A percentile compares a stretch with the other conserved stretches of the same genome.
Conservation (phyloP, 2,888 invertebrate genomes). For the Cistogaster globosa region DNA sequence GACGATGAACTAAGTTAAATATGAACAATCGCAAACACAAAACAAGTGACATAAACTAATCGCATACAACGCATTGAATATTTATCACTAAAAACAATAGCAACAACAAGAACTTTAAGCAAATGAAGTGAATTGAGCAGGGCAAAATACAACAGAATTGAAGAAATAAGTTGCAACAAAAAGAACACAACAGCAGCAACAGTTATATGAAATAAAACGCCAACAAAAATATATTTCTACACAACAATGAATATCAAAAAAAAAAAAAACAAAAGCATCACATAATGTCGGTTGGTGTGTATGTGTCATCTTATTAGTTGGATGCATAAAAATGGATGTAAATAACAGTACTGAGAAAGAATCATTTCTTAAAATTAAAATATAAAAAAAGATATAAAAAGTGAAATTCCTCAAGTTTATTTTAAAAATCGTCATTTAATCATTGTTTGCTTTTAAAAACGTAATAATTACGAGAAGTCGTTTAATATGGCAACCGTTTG, state of each 20-base stretch:
- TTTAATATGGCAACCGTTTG: too few species aligned
- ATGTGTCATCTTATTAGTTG: conserved; percentile 24
- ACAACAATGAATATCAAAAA: conserved; percentile 28
- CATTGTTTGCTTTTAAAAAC: too few species aligned
- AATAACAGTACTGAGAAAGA: conserved; percentile 20
- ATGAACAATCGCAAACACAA: conserved; percentile 58
- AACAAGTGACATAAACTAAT: conserved; percentile 69
- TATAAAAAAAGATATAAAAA: conserved; percentile 2
- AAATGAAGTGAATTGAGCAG: conserved; percentile 52
- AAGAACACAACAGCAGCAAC: conserved; percentile 2
- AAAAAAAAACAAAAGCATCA: not conserved
- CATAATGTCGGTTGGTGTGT: conserved; percentile 23
- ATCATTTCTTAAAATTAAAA: conserved; percentile 6
- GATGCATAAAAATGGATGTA: not conserved
- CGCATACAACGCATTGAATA: conserved; percentile 69
- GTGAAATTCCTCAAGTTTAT: not conserved
- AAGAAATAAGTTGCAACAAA: conserved; percentile 42
- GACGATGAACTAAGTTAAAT: conserved; percentile 46
- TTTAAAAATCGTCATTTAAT: too few species aligned
- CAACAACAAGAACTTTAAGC: conserved; percentile 22
- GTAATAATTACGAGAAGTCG: too few species aligned
- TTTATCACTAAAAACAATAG: conserved; percentile 60
- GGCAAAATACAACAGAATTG: conserved; percentile 34
- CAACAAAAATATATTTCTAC: conserved; percentile 13
- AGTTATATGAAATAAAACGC: not conserved